These are phyloP conservation scores for Ailuropoda melanoleuca DNA, from an alignment of 2,113 vertebrate species.

Conservation along the genomic window DNA sequence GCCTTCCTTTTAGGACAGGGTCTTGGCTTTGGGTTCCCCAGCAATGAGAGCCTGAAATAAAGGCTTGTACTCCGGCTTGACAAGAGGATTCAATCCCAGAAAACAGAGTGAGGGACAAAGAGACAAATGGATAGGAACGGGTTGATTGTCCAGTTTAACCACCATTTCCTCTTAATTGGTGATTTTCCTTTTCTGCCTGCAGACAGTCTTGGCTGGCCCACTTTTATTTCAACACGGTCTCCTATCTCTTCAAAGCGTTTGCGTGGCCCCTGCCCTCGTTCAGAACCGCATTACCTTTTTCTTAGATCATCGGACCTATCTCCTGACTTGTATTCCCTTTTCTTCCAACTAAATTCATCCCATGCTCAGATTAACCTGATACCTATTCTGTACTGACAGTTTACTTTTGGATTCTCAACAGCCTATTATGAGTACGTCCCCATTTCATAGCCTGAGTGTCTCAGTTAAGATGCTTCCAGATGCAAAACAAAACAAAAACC, in stretches of 20 bases:
- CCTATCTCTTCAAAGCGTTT: not conserved
- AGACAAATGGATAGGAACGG: not conserved
- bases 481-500: not conserved
- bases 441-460: not conserved
- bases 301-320: not conserved
- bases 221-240: not conserved
- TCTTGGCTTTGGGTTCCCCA: not conserved
- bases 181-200: not conserved
- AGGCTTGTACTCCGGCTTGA: not conserved
- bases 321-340: not conserved
- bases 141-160: not conserved
- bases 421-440: not conserved
- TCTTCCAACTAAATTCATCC: not conserved
- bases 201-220: not conserved
- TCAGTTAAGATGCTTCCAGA: not conserved
- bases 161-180: not conserved
- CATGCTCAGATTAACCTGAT: not conserved
- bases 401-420: not conserved
- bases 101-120: not conserved
- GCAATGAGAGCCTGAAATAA: not conserved
- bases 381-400: not conserved
- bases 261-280: not conserved
- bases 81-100: no score
- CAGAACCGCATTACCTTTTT: not conserved
- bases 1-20: not conserved